phyloP scores from a whole-genome alignment of 1,140 invertebrate genomes.

The Drosophila ohnishii region DNA sequence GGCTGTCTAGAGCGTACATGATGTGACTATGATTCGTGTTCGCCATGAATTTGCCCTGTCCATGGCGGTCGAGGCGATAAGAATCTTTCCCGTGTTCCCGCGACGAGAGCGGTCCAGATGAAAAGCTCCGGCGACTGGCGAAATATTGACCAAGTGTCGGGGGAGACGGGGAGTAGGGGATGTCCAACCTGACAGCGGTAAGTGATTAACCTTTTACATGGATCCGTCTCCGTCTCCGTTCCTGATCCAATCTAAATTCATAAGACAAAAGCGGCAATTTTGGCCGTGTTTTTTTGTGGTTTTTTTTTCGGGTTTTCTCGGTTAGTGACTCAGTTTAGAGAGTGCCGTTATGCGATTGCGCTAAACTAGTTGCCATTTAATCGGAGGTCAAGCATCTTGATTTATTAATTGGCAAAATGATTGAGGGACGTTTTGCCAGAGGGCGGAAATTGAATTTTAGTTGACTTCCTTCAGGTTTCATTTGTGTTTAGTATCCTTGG shows the following conservation, averaged over 20 bases:
- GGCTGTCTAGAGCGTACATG: conserved; percentile 44
- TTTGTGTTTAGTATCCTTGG: neutral
- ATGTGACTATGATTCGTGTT: conserved; percentile 54
- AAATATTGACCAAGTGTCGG: conserved; percentile 44
- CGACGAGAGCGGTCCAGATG: conserved; percentile 36
- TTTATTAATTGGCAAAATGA: conserved; percentile 36
- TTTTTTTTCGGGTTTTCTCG: conserved; percentile 14
- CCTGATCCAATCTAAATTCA: conserved; percentile 45
- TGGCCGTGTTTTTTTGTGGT: neutral
- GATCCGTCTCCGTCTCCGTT: conserved; percentile 16
- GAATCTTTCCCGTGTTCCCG: conserved; percentile 36
- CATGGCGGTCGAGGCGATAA: conserved; percentile 46
- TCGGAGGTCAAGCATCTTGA: conserved; percentile 35
- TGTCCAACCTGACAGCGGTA: conserved; percentile 42
- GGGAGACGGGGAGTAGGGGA: neutral
- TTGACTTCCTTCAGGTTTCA: neutral
- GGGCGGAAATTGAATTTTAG: neutral
- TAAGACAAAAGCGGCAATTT: conserved; percentile 48
- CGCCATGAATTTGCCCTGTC: conserved; percentile 50
- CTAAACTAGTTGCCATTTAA: conserved; percentile 46
- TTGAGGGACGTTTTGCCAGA: neutral
- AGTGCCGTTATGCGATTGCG: conserved; percentile 40
- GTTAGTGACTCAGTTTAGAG: conserved; percentile 41
- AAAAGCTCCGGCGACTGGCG: conserved; percentile 23
- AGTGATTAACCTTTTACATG: conserved; percentile 53